Base-by-base conservation (phyloP, 2,113 vertebrate species). In the Calidris pygmaea region DNA sequence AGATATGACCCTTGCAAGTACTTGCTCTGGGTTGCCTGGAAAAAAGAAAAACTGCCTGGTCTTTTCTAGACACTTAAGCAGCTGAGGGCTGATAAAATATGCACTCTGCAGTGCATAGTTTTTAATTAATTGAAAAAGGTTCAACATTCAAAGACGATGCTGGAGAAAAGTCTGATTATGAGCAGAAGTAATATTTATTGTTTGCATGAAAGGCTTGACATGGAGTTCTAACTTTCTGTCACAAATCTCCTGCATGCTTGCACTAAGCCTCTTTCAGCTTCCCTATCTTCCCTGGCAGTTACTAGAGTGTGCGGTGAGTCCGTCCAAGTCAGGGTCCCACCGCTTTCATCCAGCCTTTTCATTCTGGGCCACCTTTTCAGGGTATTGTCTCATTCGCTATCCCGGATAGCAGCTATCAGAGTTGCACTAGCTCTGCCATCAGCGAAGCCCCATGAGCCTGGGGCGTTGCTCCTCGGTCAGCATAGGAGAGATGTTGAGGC, bases 1-100 rank as follows among this genome's bases (percentile, higher is more conserved):
- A 99, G 99, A 99, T 99, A 99, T 99, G 99, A 99, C 99, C 99
- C 99, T 99, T 98, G 98, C 98, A 99, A 99, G 98, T 99, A 98
- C 99, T 99, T 99, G 98, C 99, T 99, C 99, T 97, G 98, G 98
- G 98, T 99, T 99, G 98, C 98, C 98, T 98, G 97, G 96, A 98
- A 98, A 98, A 98, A 98, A 98, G 98, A 98, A 98, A 98, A 98
- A 98, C 98, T 98, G 97, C 97, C 97, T 98, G 98, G 97, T 98
- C 98, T 98, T 98, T 98, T 98, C 98, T 98, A 98, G 98, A 98
- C 98, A 99, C 98, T 98, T 98, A 98, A 98, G 98, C 98, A 98
- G 98, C 98, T 98, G 98, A 98, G 98, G 97, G 97, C 98, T 98
- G 98, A 99, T 99, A 98, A 99, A 98, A 98, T 98, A 98, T 98